Evolutionary conservation across 2,888 invertebrate species (phyloP).

Genomic region (Plemyria rubiginata): DNA sequence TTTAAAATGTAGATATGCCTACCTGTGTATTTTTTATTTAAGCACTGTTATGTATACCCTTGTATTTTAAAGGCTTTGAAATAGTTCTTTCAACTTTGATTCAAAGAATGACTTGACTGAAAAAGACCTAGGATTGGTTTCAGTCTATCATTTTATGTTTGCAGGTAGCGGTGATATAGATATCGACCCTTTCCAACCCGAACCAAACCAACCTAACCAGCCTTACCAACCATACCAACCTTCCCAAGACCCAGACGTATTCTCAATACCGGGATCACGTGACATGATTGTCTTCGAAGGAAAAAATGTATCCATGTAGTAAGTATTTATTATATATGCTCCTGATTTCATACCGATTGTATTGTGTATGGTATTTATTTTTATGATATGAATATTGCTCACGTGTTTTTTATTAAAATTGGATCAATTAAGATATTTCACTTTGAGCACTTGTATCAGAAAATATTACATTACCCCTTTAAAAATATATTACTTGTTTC

Average conservation of each 20-base stretch:
- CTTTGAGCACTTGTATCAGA: too few relatives aligned
- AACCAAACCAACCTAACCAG: constrained; percentile 5
- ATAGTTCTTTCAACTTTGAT: not conserved
- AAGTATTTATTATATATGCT: constrained; percentile 11
- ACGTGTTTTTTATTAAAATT: too few relatives aligned
- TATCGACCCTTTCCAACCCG: constrained; percentile 28
- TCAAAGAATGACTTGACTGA: not conserved
- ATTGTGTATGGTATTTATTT: too few relatives aligned
- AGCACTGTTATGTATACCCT: not conserved
- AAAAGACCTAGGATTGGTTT: not conserved
- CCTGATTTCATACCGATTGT: too few relatives aligned
- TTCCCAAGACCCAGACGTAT: constrained; percentile 20
- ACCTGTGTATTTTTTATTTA: not conserved
- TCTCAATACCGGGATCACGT: not conserved
- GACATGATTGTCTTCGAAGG: constrained; percentile 53
- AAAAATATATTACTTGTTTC: not conserved
- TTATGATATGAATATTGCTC: not conserved
- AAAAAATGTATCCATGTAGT: constrained; percentile 37
- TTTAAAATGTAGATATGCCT: not conserved
- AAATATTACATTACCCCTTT: too few relatives aligned
- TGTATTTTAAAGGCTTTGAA: not conserved
- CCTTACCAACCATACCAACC: constrained; percentile 25
- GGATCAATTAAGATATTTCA: too few relatives aligned
- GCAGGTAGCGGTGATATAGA: constrained; percentile 57
- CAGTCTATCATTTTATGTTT: constrained; percentile 3